A percentile compares a stretch with the other conserved stretches of the same genome.
Conservation (phyloP, 2,888 invertebrate species). For the Pherbina coryleti region DNA sequence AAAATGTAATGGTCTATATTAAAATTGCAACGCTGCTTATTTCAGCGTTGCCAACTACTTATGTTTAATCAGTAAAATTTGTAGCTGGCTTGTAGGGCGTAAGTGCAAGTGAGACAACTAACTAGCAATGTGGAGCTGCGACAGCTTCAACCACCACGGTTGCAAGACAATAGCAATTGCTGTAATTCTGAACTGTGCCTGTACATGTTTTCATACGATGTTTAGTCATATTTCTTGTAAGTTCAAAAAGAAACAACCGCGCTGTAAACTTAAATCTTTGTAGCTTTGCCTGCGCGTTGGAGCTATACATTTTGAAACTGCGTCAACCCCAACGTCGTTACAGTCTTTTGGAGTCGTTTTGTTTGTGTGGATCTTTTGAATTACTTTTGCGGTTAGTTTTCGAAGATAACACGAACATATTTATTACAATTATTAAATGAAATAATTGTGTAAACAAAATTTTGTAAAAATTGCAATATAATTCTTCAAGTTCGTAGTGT, state of each 20-base stretch:
- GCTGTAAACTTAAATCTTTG: neutral
- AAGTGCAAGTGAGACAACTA: neutral
- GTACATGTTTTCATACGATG: too few species aligned
- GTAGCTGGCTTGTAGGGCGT: too few species aligned
- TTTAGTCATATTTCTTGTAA: too few species aligned
- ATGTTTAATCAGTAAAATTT: neutral
- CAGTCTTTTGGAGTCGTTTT: conserved; percentile 45
- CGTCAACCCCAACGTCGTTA: conserved; percentile 22
- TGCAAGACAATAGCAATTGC: too few species aligned
- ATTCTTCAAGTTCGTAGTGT: neutral
- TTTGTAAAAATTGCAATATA: neutral
- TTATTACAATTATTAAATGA: neutral
- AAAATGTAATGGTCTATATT: neutral
- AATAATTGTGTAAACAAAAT: neutral
- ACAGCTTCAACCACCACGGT: neutral
- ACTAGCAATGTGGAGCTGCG: neutral
- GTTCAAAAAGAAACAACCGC: too few species aligned
- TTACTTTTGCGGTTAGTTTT: conserved; percentile 13
- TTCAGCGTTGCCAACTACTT: neutral
- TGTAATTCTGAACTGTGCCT: too few species aligned
- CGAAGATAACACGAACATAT: neutral
- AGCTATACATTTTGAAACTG: conserved; percentile 14
- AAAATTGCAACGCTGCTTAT: neutral
- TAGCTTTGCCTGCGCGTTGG: neutral
- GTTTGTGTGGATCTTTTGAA: conserved; percentile 31